Base-by-base conservation (phyloP, 1,140 invertebrate species). In the Nylanderia fulva region DNA sequence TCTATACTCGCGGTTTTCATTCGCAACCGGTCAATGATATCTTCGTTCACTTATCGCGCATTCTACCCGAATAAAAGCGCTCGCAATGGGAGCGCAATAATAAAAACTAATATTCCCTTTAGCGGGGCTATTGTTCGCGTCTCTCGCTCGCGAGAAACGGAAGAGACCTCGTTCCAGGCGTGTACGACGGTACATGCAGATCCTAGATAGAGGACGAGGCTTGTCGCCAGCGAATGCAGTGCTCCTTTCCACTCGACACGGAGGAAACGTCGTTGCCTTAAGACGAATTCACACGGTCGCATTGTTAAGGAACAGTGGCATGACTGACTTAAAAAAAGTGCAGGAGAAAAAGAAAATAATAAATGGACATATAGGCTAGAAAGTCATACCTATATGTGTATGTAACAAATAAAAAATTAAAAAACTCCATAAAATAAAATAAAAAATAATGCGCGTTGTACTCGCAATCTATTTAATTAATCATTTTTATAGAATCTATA, bases 41-140 rank as follows among this genome's bases (percentile, higher is more conserved):
- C 75, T 52, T 77, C 42, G 60, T 15, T 42, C 42, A 66, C 42
- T 79, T 79, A 79, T 79, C 61, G 76, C 29, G 29, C 61, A 45
- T 54, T 68, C 33, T 68, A 21, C 45, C 63, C 45, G 76, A 79
- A 68, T 79, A 79, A 79, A 79, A 79, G 42, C 27, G 39, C 42
- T 39, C 74, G 58, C 39, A n/a, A 36, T 33, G 61, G 45, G 63
- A 42, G 29, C 21, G 61, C 61, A 68, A 79, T 79, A 79, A 79
- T 79, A 79, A 79, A 79, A 88, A 88, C 87, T 88, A 88, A 88
- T 88, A 88, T 88, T 85, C 82, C 82, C 86, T 87, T 88, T 87
- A 88, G 87, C 87, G 82, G 72, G 74, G 75, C 86, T 83, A 88
- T 88, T 88, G 87, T 88, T 88, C 61, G 76, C 75, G 86, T 56